Evolutionary conservation across 1,140 invertebrate genomes (phyloP).

Genomic region (Polyergus mexicanus): DNA sequence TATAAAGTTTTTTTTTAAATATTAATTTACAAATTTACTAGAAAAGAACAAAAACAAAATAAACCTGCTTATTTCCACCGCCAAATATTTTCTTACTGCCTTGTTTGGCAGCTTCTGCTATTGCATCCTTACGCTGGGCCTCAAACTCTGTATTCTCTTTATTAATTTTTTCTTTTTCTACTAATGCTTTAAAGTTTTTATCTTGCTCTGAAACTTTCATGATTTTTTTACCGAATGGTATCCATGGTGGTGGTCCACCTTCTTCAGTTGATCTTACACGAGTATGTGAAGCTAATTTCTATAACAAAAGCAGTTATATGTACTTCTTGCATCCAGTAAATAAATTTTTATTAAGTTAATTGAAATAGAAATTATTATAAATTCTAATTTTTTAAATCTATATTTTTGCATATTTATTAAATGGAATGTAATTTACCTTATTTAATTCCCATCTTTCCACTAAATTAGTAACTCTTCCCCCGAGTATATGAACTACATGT

Average conservation of each 20-base stretch:
- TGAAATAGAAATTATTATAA: not conserved
- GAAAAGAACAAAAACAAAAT: constrained; percentile 62
- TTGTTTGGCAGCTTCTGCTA: constrained; percentile 93
- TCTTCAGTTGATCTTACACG: constrained; percentile 88
- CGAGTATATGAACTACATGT: constrained; percentile 90
- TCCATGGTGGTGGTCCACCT: constrained; percentile 95
- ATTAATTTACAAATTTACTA: not conserved
- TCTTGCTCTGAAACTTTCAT: constrained; percentile 88
- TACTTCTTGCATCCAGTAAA: not conserved
- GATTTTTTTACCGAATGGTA: constrained; percentile 94
- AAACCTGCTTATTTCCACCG: constrained; percentile 91
- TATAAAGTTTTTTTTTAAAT: constrained; percentile 40
- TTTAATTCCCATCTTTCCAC: constrained; percentile 97
- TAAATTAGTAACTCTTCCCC: constrained; percentile 93
- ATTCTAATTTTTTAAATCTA: not conserved
- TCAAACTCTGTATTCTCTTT: constrained; percentile 94
- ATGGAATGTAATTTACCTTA: constrained; percentile 85
- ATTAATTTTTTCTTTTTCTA: constrained; percentile 87
- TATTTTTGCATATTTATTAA: constrained; percentile 15
- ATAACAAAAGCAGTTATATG: constrained; percentile 14
- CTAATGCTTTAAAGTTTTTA: constrained; percentile 91
- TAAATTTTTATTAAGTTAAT: constrained; percentile 11
- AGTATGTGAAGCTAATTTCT: constrained; percentile 92
- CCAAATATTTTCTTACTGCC: constrained; percentile 89
- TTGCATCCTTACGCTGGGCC: constrained; percentile 93